Percentiles rank a stretch among this genome's conserved stretches.
Conservation (phyloP, 1,140 invertebrate species). For the Paraescarpia echinospica region DNA sequence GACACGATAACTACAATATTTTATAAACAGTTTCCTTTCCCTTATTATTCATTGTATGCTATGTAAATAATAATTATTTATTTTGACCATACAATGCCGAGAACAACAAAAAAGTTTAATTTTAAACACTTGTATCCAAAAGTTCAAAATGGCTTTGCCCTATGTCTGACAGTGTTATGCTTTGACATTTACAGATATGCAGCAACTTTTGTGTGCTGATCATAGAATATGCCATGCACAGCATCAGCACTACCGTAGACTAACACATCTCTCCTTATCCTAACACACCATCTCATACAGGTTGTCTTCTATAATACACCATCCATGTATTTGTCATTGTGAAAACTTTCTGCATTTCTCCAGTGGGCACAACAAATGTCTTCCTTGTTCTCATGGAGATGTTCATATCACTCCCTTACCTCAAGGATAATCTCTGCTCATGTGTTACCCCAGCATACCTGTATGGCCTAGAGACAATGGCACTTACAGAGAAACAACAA, state of each 20-base stretch:
- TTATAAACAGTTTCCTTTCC: not conserved
- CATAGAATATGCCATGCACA: not conserved
- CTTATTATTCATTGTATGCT: too few relatives aligned
- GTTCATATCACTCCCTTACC: not conserved
- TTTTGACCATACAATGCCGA: too few relatives aligned
- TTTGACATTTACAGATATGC: not conserved
- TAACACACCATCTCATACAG: not conserved
- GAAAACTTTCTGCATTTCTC: not conserved
- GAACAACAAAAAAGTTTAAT: not conserved
- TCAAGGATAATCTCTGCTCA: not conserved
- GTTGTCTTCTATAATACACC: conserved; percentile 78
- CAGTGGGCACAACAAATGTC: not conserved
- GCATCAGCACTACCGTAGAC: not conserved
- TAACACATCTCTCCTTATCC: not conserved
- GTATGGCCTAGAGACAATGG: too few relatives aligned
- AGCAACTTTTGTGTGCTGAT: not conserved
- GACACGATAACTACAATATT: not conserved
- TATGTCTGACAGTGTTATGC: not conserved
- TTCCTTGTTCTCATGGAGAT: not conserved
- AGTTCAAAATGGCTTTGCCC: too few relatives aligned
- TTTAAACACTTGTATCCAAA: too few relatives aligned
- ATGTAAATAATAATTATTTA: too few relatives aligned
- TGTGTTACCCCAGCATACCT: too few relatives aligned
- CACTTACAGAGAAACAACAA: too few relatives aligned
- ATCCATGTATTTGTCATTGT: not conserved